Conservation (phyloP, 2,113 vertebrate species). For the Macheiramphus alcinus region DNA sequence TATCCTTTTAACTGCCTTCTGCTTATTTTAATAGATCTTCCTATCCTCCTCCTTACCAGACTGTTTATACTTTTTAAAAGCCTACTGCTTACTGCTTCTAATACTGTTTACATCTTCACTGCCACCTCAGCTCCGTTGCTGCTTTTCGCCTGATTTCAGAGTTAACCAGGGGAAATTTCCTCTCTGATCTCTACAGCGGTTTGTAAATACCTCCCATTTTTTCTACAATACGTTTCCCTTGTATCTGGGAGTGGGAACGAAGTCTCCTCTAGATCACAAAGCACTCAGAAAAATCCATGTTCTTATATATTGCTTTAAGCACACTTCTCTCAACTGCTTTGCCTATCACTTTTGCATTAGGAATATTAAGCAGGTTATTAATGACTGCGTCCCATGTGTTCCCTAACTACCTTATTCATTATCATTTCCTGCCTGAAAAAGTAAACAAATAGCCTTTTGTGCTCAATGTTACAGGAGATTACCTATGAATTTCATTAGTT, state of each 20-base stretch:
- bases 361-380: conserved; percentile 43
- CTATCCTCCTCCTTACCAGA: conserved; percentile 53
- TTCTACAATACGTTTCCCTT: neutral
- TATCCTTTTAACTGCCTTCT: conserved; percentile 68
- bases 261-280: neutral
- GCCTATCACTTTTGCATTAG: neutral
- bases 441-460: conserved; percentile 53
- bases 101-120: conserved; percentile 54
- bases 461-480: conserved; percentile 11
- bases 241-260: neutral
- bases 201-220: conserved; percentile 6
- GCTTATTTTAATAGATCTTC: conserved; percentile 66
- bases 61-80: conserved; percentile 64
- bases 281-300: neutral
- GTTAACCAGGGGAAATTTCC: conserved; percentile 17
- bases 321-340: neutral
- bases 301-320: neutral
- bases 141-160: conserved; percentile 19
- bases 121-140: conserved; percentile 34
- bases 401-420: conserved; percentile 36
- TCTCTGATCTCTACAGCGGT: conserved; percentile 23
- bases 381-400: neutral
- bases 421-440: conserved; percentile 37
- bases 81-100: conserved; percentile 51
- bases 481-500: conserved; percentile 8